A percentile compares a stretch with the other conserved stretches of the same genome.
phyloP scores from a whole-genome alignment of 2,888 invertebrate species.

The Macrophya alboannulata region DNA sequence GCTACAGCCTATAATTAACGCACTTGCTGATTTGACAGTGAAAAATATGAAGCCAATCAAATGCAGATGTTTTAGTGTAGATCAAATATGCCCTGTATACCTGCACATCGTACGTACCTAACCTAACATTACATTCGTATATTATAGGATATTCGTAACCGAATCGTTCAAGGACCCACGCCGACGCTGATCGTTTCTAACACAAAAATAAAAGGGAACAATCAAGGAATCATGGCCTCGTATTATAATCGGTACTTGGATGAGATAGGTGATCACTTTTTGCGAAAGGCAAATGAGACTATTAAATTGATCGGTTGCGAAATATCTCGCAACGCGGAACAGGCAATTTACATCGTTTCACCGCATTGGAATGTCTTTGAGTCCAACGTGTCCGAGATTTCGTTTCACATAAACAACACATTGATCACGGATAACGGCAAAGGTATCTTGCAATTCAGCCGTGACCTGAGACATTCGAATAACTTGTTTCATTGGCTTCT shows the following conservation, averaged over 20 bases:
- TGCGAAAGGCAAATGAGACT: constrained; percentile 94
- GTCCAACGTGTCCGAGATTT: constrained; percentile 94
- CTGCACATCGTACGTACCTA: background rate
- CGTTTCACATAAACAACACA: constrained; percentile 93
- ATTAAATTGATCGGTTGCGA: constrained; percentile 91
- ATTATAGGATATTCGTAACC: constrained; percentile 85
- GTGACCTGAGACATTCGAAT: constrained; percentile 97
- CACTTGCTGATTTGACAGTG: background rate
- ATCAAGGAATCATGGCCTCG: constrained; percentile 89
- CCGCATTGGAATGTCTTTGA: constrained; percentile 93
- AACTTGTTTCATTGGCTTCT: constrained; percentile 98
- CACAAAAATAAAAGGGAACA: constrained; percentile 90
- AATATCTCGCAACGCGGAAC: constrained; percentile 89
- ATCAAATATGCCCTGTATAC: background rate
- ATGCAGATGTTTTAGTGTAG: background rate
- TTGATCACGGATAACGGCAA: constrained; percentile 93
- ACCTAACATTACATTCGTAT: background rate
- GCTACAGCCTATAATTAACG: background rate
- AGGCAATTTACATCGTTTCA: constrained; percentile 91
- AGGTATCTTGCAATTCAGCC: constrained; percentile 94
- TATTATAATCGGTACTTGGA: constrained; percentile 95
- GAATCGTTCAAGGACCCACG: constrained; percentile 89
- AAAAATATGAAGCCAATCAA: background rate
- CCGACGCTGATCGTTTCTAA: constrained; percentile 88
- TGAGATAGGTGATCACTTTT: constrained; percentile 92